Base-by-base conservation (phyloP, 2,113 vertebrate genomes). In the Caranx melampygus region DNA sequence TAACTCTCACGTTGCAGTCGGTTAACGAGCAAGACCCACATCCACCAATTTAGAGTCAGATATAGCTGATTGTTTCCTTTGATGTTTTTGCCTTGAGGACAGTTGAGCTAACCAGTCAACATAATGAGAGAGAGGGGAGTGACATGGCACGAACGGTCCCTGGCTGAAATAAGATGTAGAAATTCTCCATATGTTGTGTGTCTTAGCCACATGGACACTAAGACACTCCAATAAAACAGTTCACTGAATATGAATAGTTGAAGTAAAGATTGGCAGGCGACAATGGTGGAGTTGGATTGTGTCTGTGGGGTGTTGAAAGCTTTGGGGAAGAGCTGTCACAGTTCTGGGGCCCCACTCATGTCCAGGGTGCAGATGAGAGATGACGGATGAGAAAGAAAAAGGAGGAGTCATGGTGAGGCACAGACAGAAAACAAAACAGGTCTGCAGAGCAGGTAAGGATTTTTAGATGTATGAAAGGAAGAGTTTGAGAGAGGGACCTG, bases 351-450 rank as follows among this genome's bases (percentile, higher is more conserved):
- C 62, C 13, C 4, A 34, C 4, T 11, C 4, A 55, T 5, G 3
- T n/a, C 51, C 52, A 55, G 11, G 52, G 11, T 4, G 10, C 52
- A 0, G 44, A 42, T 75, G 44, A 68, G 40, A 40, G 55, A 67
- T 35, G 20, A 5, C 10, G n/a, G n/a, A 54, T 45, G 47, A 60
- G 42, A 62, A 1, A 15, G 21, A 42, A 5, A 51, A 40, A 52
- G 6, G 1, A 10, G 12, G 20, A 52, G 26, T 26, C 31, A 34
- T 15, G 31, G 20, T 10, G 21, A 18, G 51, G n/a, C 15, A 35
- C 69, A 66, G 33, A 44, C 66, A 49, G 70, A 0, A 20, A 63
- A 78, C 66, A 31, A n/a, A 47, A 68, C 18, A 12, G 44, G 11
- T 14, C 40, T 31, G 18, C 10, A 58, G 14, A 60, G n/a, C 0